Conservation (phyloP, 2,797 vertebrate genomes). For the Streptopelia turtur region DNA sequence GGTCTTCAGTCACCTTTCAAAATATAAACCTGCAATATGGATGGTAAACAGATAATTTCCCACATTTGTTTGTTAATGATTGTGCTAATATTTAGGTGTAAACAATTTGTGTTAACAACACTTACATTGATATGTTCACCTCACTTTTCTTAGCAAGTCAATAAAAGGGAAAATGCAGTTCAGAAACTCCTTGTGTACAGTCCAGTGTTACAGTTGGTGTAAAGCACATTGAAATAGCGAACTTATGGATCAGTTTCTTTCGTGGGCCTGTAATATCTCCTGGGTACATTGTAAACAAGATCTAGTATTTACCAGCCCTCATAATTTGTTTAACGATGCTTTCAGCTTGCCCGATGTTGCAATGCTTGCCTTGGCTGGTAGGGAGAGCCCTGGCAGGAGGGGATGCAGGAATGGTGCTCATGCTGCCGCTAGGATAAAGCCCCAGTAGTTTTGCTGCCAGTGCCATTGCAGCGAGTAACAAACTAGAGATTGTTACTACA, state of each 20-base stretch:
- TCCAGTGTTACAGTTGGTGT: neutral
- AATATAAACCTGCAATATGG: neutral
- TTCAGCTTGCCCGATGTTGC: neutral
- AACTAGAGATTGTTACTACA: too few species aligned
- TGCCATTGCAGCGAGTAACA: neutral
- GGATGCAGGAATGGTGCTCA: fast-evolving
- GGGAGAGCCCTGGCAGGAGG: too few species aligned
- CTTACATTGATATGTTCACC: neutral
- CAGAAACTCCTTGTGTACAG: neutral
- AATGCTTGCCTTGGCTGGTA: neutral
- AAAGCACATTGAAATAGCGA: neutral
- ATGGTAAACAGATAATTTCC: neutral
- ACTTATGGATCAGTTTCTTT: neutral
- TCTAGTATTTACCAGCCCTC: neutral
- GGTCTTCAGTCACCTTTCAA: neutral
- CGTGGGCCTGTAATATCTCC: neutral
- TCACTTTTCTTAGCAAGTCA: neutral
- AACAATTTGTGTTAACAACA: neutral
- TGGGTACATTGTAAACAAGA: neutral
- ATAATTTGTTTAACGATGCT: neutral
- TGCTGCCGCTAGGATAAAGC: neutral
- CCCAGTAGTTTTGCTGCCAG: neutral
- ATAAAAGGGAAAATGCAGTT: neutral
- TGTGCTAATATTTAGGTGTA: neutral
- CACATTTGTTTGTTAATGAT: neutral